These are phyloP conservation scores for Choloepus didactylus DNA, from an alignment of 2,797 vertebrate species.

Conservation along the genomic window DNA sequence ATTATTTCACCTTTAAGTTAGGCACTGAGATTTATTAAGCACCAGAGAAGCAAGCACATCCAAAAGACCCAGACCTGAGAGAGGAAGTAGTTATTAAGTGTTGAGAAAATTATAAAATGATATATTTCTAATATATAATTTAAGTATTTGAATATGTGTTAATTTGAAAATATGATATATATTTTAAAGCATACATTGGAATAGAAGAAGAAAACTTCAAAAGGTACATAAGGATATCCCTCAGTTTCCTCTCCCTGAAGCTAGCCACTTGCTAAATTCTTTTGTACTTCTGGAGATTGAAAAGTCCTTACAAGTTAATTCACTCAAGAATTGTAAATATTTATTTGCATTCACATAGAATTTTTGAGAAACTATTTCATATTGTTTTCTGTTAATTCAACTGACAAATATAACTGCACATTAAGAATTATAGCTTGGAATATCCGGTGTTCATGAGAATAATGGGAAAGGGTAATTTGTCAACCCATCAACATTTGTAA, in stretches of 20 bases:
- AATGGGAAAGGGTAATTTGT: background rate
- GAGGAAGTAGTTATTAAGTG: background rate
- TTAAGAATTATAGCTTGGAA: background rate
- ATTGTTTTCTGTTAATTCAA: background rate
- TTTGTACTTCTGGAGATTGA: background rate
- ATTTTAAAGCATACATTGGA: background rate
- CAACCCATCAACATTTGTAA: background rate
- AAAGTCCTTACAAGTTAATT: background rate
- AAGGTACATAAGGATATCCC: background rate
- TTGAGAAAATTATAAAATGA: background rate
- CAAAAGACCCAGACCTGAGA: constrained; percentile 1
- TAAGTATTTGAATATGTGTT: background rate
- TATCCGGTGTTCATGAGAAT: background rate
- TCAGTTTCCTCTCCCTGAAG: background rate
- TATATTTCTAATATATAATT: background rate
- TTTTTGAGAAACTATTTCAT: background rate
- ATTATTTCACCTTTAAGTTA: background rate
- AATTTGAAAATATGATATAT: background rate
- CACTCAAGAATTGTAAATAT: background rate
- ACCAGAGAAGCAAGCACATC: background rate
- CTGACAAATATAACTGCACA: background rate
- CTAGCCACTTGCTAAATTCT: background rate
- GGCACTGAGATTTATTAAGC: background rate
- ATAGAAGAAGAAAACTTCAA: constrained; percentile 19
- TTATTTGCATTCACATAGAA: background rate